Percentiles rank a stretch among this genome's conserved stretches.
Conservation (phyloP, 2,797 vertebrate genomes). For the Orientallactaga sibirica region DNA sequence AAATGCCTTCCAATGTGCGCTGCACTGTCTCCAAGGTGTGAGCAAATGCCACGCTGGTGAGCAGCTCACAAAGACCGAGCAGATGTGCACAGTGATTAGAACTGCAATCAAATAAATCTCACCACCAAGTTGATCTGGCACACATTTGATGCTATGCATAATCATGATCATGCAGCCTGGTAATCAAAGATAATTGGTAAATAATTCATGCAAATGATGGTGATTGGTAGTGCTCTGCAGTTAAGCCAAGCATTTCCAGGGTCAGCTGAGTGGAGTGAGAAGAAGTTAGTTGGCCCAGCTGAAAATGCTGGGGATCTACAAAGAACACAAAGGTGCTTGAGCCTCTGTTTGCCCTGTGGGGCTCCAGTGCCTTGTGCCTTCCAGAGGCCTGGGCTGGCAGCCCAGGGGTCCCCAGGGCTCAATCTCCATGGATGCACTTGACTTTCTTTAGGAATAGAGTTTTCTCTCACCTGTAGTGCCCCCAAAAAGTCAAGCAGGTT, state of each 20-base stretch:
- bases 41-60: constrained; percentile 51
- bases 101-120: constrained; percentile 76
- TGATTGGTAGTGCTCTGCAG: constrained; percentile 76
- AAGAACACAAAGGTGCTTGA: background rate
- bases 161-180: constrained; percentile 74
- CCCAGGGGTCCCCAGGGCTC: background rate
- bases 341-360: background rate
- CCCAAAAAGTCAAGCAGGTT: background rate
- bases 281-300: constrained; percentile 49
- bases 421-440: background rate
- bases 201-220: constrained; percentile 82
- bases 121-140: constrained; percentile 77
- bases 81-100: constrained; percentile 73
- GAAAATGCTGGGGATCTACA: constrained; percentile 42
- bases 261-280: constrained; percentile 74
- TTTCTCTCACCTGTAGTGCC: constrained; percentile 20
- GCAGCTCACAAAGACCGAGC: constrained; percentile 62
- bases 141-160: constrained; percentile 76
- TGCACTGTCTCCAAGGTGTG: constrained; percentile 63
- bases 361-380: background rate
- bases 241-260: constrained; percentile 74
- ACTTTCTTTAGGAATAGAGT: background rate
- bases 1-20: background rate
- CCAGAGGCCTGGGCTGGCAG: background rate
- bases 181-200: constrained; percentile 83